Percentiles rank a stretch among this genome's conserved stretches.
Conservation (phyloP, 2,113 vertebrate species). For the Diadophis punctatus region DNA sequence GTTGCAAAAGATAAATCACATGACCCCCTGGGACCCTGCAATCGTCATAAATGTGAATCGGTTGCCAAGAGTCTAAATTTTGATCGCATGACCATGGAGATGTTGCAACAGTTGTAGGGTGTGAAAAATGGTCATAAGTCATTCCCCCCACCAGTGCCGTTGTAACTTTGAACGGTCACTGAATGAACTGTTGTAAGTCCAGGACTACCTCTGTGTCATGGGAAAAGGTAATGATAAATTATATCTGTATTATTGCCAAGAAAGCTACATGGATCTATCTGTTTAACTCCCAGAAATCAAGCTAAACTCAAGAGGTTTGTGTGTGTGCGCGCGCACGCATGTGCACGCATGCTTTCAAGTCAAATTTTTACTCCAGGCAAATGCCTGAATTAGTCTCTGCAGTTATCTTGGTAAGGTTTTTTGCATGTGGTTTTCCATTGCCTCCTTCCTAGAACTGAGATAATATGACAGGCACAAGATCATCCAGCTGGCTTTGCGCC, state of each 20-base stretch:
- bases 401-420: background rate
- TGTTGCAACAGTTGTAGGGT: background rate
- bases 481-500: background rate
- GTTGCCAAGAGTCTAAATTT: background rate
- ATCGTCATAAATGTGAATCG: background rate
- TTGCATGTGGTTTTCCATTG: background rate
- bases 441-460: background rate
- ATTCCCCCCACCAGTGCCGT: rapidly evolving
- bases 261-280: background rate
- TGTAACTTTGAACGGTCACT: background rate
- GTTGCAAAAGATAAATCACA: background rate
- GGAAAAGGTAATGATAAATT: background rate
- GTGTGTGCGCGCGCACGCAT: background rate
- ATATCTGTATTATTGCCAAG: background rate
- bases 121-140: background rate
- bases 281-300: background rate
- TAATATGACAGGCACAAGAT: background rate
- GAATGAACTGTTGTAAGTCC: background rate
- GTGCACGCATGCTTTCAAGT: background rate
- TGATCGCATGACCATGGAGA: background rate
- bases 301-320: background rate
- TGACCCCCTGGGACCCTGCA: background rate
- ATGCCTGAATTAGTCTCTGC: background rate
- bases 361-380: background rate
- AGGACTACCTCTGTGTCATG: background rate